Base-by-base conservation (phyloP, 2,113 vertebrate genomes). In the Gadus chalcogrammus region DNA sequence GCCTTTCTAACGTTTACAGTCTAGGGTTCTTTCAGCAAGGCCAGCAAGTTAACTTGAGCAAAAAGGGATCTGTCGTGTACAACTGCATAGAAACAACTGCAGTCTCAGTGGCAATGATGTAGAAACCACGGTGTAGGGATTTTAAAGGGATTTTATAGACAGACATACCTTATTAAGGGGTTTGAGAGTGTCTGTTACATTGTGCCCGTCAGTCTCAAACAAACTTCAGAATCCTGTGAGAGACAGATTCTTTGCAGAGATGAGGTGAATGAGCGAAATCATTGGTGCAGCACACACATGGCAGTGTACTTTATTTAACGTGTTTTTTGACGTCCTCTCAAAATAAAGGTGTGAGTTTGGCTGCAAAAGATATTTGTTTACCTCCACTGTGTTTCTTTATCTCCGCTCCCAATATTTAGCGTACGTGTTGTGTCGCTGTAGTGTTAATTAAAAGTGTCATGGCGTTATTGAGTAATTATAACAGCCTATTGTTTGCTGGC, bases 361-460 rank as follows among this genome's bases (percentile, higher is more conserved):
- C 48, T 27, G 17, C 53, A 28, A 59, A 65, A 35, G 67, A 65
- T 28, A 52, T 42, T 67, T 73, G 18, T 72, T 27, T 31, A 24
- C 77, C 69, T 61, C 67, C 27, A 72, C 69, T 67, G 27, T 18
- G 0, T 53, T 67, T 65, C 65, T 56, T 52, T 1, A 66, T 66
- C 35, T 56, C 35, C 73, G 60, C 71, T 73, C 79, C 68, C 66
- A 83, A 74, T 78, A 76, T 74, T 62, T 61, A 68, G 63, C 67
- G 69, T 70, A 28, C 15, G 27, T 53, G 64, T 77, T 4, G 67
- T 75, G 38, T 72, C 77, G 63, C 18, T 11, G 31, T 66, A 69
- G 59, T 48, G 58, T 68, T 78, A 71, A 79, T 76, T 79, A 61
- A 69, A 61, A 70, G 72, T 75, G 64, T 67, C 70, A 75, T 75